Evolutionary conservation across 2,113 vertebrate genomes (phyloP), one percentile per base, ranked within the genome.

Genomic region (Takifugu bimaculatus): DNA sequence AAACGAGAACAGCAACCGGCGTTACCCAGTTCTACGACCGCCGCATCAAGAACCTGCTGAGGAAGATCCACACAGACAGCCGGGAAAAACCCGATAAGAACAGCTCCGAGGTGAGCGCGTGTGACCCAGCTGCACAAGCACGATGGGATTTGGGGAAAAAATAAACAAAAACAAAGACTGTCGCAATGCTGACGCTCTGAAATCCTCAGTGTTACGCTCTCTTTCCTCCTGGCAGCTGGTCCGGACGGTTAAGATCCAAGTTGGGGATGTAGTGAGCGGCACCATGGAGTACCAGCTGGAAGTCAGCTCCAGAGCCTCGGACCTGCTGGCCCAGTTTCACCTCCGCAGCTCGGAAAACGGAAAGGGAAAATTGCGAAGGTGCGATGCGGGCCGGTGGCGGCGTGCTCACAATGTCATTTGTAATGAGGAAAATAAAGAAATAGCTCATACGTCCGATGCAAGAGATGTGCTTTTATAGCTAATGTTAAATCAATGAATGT

Each of bases 11-110:
- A 93, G 78, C 32, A 90, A 74, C 83, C 87, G 89, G 52, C 90
- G 90, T 25, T 90, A 93, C 80, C n/a, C 93, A 93, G 86, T 93
- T 95, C 74, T 93, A 91, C 0, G 93, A 95, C 56, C 89, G 85
- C 13, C 64, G 90, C 56, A 89, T 96, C 65, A 93, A 92, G 79
- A 93, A 93, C 45, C 80, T 96, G 70, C 71, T 96, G 76, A 86
- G 90, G 71, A 96, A 92, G 84, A 93, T 92, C 54, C 93, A 94
- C 11, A 60, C 84, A 0, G 93, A 94, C 80, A 89, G 78, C 81
- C 88, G 88, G 39, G 93, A 93, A 13, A 93, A 93, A 65, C 74
- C 71, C 0, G 90, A 90, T 28, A 92, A 90, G 63, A 84, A 86
- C 66, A 78, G 81, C 1, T 58, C 85, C 0, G 91, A 93, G 87